Evolutionary conservation across 2,113 vertebrate species (phyloP), one percentile per base, ranked within the genome.

Genomic region (Nanorana parkeri): DNA sequence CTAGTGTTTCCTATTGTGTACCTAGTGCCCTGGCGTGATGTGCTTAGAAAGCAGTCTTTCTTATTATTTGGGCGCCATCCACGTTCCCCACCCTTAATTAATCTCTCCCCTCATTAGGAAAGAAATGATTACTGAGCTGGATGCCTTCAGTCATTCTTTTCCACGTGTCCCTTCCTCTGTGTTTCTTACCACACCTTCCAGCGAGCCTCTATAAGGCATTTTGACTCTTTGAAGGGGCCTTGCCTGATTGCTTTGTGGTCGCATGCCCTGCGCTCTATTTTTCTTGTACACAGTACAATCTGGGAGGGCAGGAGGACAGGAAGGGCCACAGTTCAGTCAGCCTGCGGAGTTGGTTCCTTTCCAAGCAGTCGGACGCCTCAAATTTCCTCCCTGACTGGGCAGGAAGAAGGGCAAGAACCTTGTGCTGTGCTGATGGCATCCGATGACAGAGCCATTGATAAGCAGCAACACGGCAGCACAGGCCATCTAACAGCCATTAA

Each of bases 291-390:
- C 36, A 76, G 41, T 61, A 47, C 0, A 0, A 47, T 80, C 72
- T 86, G 87, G 86, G 88, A 86, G 85, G 86, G 26, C 75, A 84
- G 86, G 83, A 72, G 80, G 85, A 87, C 79, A 87, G 88, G 87
- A 88, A 88, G 68, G 80, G 83, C 83, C 85, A 82, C 29, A 74
- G 68, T 83, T 29, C 66, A 77, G 71, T 0, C 67, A 16, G 41
- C 79, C 68, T 65, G 79, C 60, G 52, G 0, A 16, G 61, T 58
- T 69, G 84, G 54, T 83, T 78, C 56, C 80, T 66, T 84, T 23
- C 51, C 67, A 54, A 68, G 52, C 0, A 0, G 79, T 68, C 32
- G 0, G 15, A 69, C 56, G 77, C 84, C 80, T 81, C 21, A 17
- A 2, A 29, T 51, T 85, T 78, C 84, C 86, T 83, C 67, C 16